Base-by-base conservation (phyloP, 2,888 invertebrate species). In the Microctonus aethiopoides region DNA sequence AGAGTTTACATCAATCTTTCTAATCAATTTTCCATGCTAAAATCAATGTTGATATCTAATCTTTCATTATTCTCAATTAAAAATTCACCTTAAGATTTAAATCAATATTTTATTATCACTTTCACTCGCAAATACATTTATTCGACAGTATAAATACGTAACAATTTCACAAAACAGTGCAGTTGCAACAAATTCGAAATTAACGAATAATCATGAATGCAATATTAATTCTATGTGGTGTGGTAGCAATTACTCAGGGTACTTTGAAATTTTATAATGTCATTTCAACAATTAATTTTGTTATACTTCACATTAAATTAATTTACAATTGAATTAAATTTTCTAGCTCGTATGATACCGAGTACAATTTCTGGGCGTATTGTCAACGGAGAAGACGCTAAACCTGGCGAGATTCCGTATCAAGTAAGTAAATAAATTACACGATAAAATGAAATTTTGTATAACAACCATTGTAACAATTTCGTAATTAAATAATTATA, bases 371-470 rank as follows among this genome's bases (percentile, higher is more conserved):
- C 52, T 11, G 70, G 69, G 11, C 70, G 66, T 59, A 68, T 75
- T 20, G 57, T 75, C 11, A 75, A 80, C 36, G 84, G 83, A 0
- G 67, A 74, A 29, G 61, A 77, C 32, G 84, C 69, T 7, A 60
- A 72, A 66, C 13, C 7, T 22, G 82, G 82, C 39, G 82, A 83
- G 71, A 79, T 81, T 62, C 81, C 83, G 0, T 83, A 78, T 71
- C 83, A 83, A 73, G 83, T 83, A 61, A 68, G 56, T 57, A 7
- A 29, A 29, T 5, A 29, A 29, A 29, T 3, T 5, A 29, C 0
- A 11, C 24, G 29, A 10, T 16, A 29, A 61, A 22, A 36, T 24
- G 20, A 16, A 22, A 29, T n/a, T n/a, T n/a, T n/a, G n/a, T n/a
- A n/a, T n/a, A n/a, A n/a, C n/a, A n/a, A n/a, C n/a, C n/a, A n/a